A percentile compares a stretch with the other conserved stretches of the same genome.
Conservation (phyloP, 2,113 vertebrate genomes). For the Siniperca chuatsi region DNA sequence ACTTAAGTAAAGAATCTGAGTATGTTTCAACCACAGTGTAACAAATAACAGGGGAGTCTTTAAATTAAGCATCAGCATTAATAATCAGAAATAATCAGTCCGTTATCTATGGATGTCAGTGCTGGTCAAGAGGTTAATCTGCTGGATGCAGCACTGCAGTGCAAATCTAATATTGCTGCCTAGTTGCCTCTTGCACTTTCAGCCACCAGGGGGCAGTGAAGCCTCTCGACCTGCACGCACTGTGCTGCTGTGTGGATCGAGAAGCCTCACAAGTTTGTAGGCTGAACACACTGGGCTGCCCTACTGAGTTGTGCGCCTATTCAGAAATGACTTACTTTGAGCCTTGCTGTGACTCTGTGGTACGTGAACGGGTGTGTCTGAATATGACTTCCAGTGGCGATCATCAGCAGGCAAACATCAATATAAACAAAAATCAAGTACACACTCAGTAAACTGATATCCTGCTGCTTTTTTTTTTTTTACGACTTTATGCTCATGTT, state of each 20-base stretch:
- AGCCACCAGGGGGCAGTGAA: constrained; percentile 63
- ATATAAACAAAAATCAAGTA: constrained; percentile 1
- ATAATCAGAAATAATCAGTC: neutral
- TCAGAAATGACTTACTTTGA: constrained; percentile 24
- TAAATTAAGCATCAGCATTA: neutral
- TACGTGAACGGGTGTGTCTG: constrained; percentile 3
- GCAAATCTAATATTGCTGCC: neutral
- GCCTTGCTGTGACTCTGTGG: constrained; percentile 29
- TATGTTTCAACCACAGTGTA: too few relatives aligned
- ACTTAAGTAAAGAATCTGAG: too few relatives aligned
- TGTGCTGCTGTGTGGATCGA: neutral
- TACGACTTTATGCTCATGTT: neutral
- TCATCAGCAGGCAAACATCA: neutral
- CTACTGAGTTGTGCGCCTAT: constrained; percentile 34
- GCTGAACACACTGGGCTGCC: constrained; percentile 11
- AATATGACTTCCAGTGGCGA: constrained; percentile 12
- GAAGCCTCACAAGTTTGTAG: constrained; percentile 2
- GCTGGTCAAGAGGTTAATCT: neutral
- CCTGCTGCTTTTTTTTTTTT: neutral
- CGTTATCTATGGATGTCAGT: neutral
- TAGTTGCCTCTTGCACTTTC: rapidly evolving
- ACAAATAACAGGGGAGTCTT: neutral
- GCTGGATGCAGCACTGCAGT: neutral
- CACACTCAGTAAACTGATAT: neutral
- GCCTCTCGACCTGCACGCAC: constrained; percentile 13